Conservation (phyloP, 2,113 vertebrate species). For the Otus sunia region DNA sequence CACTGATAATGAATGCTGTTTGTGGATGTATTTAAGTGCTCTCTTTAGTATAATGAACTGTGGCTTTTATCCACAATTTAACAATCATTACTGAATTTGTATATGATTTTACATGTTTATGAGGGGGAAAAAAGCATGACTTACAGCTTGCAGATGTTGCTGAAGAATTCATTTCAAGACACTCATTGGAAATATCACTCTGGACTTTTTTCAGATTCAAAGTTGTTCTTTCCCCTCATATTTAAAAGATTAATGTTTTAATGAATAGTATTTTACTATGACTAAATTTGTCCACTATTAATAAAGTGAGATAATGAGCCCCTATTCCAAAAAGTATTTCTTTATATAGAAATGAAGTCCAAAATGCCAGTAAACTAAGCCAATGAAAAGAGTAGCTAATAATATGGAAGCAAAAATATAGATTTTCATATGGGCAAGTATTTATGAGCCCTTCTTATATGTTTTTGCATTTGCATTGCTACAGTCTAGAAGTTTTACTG, state of each 20-base stretch:
- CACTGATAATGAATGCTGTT: background rate
- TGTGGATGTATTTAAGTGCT: background rate
- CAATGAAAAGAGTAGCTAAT: background rate
- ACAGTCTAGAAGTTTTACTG: background rate
- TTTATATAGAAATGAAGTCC: background rate
- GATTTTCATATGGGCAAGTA: background rate
- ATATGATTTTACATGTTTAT: background rate
- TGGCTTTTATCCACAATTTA: slow-evolving; percentile 21
- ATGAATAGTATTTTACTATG: background rate
- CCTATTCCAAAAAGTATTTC: background rate
- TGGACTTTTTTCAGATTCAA: background rate
- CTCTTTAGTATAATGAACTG: background rate
- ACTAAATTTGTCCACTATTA: background rate
- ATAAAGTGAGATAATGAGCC: background rate
- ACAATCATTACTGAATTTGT: slow-evolving; percentile 36
- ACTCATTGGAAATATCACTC: background rate
- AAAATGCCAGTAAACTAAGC: background rate
- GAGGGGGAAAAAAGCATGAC: background rate
- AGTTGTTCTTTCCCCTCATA: background rate
- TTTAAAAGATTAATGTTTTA: background rate
- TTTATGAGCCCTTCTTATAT: background rate
- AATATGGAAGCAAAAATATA: background rate
- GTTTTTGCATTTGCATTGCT: background rate
- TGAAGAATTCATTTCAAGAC: background rate
- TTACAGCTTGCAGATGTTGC: slow-evolving; percentile 1